Evolutionary conservation across 2,113 vertebrate genomes (phyloP), one percentile per base, ranked within the genome.

Genomic region (Scartelaos histophorus): DNA sequence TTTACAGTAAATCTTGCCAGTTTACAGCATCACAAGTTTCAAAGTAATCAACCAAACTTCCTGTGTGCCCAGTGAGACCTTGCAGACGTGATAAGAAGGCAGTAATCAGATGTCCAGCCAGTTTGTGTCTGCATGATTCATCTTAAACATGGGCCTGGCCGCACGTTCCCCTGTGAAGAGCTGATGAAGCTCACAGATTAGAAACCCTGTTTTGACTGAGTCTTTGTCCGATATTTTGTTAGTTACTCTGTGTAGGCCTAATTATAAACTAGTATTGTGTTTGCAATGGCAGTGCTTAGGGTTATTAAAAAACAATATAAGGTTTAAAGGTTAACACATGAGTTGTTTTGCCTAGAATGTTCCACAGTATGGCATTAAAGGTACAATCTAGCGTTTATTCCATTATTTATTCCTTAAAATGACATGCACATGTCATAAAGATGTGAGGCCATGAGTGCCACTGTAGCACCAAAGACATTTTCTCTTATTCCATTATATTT

Each of bases 141-240:
- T 34, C 74, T 77, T n/a, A 66, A 70, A 69, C 69, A 56, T 56
- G 75, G 73, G 66, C 67, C 69, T 7, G 51, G 71, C 84, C 69
- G 79, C 88, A 84, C 57, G 76, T 84, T 67, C 80, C 74, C 53
- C 38, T 34, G 34, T 54, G 71, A 74, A 78, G 77, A 71, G 10
- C 56, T 16, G 85, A 90, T 84, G 71, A 66, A 80, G 82, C 83
- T 75, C 29, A 61, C 70, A 82, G 89, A 91, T 91, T 87, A 74
- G 74, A 49, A 13, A 2, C 53, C 6, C 53, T 89, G 86, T 90
- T 92, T 71, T 91, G 87, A 64, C 88, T 87, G 58, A 21, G 47
- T 43, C 10, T 43, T 43, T 43, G 38, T 43, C 7, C 7, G 1
- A 53, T 53, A 7, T 53, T 62, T 43, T 22, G 61, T 4, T 17